These are phyloP conservation scores for Dicerorhinus sumatrensis DNA, from an alignment of 2,113 vertebrate species.

Conservation along the genomic window DNA sequence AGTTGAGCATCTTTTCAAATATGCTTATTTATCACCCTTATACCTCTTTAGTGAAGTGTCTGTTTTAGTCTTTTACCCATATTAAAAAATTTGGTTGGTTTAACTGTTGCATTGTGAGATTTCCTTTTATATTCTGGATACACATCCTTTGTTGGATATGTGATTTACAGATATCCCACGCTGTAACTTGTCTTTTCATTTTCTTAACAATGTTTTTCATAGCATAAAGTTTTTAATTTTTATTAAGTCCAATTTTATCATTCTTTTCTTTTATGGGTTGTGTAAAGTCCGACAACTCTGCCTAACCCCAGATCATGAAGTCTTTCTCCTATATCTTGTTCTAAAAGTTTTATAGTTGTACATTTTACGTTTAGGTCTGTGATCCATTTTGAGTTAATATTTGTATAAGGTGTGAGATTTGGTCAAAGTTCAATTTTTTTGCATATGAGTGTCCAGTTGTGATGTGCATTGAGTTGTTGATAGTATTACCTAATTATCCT, in stretches of 20 bases:
- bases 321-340: not conserved
- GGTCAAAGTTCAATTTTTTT: not conserved
- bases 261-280: not conserved
- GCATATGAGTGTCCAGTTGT: not conserved
- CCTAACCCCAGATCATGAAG: not conserved
- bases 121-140: not conserved
- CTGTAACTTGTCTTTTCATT: not conserved
- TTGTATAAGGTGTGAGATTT: not conserved
- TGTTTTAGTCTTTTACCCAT: not conserved
- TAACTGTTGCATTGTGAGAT: not conserved
- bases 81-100: not conserved
- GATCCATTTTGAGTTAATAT: not conserved
- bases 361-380: not conserved
- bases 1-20: conserved; percentile 40
- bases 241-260: not conserved
- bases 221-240: not conserved
- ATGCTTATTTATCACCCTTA: not conserved
- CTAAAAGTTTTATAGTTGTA: not conserved
- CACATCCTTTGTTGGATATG: not conserved
- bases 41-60: not conserved
- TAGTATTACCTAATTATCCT: not conserved
- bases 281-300: not conserved
- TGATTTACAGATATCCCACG: not conserved
- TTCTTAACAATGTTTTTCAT: not conserved
- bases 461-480: not conserved